These are phyloP conservation scores for Tadarida brasiliensis DNA, from an alignment of 2,797 vertebrate species.

Conservation along the genomic window DNA sequence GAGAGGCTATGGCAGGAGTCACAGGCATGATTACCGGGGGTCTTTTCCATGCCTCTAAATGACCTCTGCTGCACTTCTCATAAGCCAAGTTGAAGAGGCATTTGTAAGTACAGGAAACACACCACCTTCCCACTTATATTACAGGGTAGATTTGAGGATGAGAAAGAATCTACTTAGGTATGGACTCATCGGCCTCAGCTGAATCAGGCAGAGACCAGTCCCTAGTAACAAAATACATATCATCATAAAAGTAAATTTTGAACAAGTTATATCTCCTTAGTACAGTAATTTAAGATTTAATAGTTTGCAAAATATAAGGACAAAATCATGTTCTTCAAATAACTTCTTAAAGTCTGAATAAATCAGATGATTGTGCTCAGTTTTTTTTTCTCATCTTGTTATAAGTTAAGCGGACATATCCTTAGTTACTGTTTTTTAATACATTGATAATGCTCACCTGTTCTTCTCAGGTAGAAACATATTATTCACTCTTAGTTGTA, in stretches of 20 bases:
- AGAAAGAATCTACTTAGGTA: background rate
- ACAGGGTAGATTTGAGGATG: background rate
- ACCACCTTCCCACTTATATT: too few species aligned
- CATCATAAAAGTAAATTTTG: background rate
- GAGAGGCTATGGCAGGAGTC: background rate
- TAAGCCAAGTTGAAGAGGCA: background rate
- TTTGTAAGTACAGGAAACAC: background rate
- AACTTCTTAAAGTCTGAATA: background rate
- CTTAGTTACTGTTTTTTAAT: background rate
- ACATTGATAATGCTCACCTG: background rate
- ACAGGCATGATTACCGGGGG: background rate
- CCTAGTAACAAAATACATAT: background rate
- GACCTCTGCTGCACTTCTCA: background rate
- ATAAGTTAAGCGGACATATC: background rate
- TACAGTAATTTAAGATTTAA: background rate
- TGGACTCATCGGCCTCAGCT: background rate
- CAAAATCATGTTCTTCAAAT: background rate
- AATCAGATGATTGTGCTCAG: background rate
- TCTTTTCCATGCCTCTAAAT: background rate
- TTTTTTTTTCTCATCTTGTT: background rate
- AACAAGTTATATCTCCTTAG: background rate
- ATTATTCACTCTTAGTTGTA: background rate
- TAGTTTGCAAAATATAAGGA: background rate
- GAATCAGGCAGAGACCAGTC: background rate
- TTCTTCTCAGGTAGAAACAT: background rate